These are phyloP conservation scores for Cheirogaleus medius DNA, from an alignment of 2,113 vertebrate species.

Conservation along the genomic window DNA sequence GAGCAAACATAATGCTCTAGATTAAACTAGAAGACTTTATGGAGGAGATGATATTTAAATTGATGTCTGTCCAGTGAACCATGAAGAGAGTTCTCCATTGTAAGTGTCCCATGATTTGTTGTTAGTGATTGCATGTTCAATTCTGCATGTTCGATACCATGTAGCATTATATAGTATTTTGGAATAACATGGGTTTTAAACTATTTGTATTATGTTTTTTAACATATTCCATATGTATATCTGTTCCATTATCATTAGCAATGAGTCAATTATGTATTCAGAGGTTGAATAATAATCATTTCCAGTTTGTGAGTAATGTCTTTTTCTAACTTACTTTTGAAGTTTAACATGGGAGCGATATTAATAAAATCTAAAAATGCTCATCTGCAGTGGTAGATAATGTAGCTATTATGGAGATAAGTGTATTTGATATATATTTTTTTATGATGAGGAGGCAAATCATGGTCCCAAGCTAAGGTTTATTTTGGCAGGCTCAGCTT, in stretches of 20 bases:
- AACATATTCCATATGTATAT: neutral
- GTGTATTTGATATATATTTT: neutral
- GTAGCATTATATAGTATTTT: neutral
- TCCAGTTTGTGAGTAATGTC: neutral
- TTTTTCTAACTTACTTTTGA: conserved; percentile 22
- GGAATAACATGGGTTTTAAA: neutral
- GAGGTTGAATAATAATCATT: neutral
- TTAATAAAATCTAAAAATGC: neutral
- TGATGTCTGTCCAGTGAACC: neutral
- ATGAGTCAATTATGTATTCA: neutral
- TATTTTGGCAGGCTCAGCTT: neutral
- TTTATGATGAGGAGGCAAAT: conserved; percentile 18
- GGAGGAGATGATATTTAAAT: neutral
- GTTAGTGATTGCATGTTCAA: neutral
- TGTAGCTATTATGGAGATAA: neutral
- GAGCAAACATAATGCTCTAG: neutral
- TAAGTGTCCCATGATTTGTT: neutral
- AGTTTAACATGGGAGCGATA: neutral
- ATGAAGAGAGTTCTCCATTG: neutral
- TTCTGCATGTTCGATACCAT: neutral
- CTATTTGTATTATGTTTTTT: neutral
- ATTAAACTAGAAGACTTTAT: neutral
- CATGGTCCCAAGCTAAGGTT: conserved; percentile 19
- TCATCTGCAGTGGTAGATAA: neutral
- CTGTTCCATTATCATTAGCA: neutral